Percentiles rank a stretch among this genome's conserved stretches.
Conservation (phyloP, 2,888 invertebrate genomes). For the Andricus quercusramuli region DNA sequence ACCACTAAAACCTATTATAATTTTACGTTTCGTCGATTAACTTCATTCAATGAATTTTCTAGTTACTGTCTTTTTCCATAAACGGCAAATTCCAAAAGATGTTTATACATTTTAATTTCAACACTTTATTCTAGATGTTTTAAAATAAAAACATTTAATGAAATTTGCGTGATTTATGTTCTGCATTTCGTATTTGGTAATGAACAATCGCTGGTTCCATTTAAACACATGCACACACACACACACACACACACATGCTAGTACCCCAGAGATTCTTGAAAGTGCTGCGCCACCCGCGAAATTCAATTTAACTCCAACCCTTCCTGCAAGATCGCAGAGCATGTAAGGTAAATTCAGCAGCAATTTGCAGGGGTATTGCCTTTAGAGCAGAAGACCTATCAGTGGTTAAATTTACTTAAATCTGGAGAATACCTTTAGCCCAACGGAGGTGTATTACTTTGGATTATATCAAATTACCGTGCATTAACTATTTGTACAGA, state of each 20-base stretch:
- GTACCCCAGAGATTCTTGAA: constrained; percentile 22
- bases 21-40: no score
- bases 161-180: background rate
- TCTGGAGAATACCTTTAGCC: background rate
- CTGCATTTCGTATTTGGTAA: background rate
- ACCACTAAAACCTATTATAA: no score
- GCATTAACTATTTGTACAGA: no score
- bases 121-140: background rate
- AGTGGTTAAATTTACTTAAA: constrained; percentile 10
- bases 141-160: background rate
- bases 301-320: constrained; percentile 38
- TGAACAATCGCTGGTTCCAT: background rate
- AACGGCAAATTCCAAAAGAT: no score
- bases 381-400: constrained; percentile 11
- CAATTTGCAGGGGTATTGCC: constrained; percentile 31
- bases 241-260: background rate
- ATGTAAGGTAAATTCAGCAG: constrained; percentile 22
- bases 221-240: background rate
- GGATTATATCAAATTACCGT: no score
- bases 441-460: no score
- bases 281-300: background rate
- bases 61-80: no score
- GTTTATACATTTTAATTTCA: no score
- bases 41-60: no score
- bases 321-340: background rate